Evolutionary conservation across 2,113 vertebrate species (phyloP), one percentile per base, ranked within the genome.

Genomic region (Ceratotherium simum): DNA sequence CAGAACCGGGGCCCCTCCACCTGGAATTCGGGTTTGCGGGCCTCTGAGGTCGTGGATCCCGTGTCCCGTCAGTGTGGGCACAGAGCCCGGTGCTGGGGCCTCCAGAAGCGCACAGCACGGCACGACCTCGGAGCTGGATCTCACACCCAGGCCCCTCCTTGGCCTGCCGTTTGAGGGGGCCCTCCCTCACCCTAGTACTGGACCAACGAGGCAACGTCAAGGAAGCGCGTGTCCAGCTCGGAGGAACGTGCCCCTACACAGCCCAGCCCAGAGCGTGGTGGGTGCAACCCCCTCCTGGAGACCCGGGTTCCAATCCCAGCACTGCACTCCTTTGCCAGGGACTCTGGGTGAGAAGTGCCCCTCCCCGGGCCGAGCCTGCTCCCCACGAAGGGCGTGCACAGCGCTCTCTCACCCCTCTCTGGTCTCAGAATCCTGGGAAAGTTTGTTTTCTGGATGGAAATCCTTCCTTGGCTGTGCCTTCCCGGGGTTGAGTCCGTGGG

Each of bases 91-190:
- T 0, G 31, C 27, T 11, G 31, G 25, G 64, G 3, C 23, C 56
- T 23, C 17, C 1, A 0, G 27, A 62, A 36, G 27, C 48, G 2
- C 48, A 48, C 48, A 14, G 1, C 69, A 1, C 31, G 1, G 48
- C 31, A 17, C 0, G 0, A 23, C 0, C n/a, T 11, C 0, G 0
- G 62, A 42, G 27, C 46, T 20, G 13, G 67, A 16, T 76, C 25
- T 67, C 67, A 27, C 27, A 2, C 11, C 23, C 11, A 7, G 56
- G 46, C 21, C 33, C n/a, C 65, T 62, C 0, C 46, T 13, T 11
- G 58, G 33, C 31, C 80, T 69, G 73, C 33, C 0, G 1, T 27
- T 48, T 25, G 31, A 27, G 39, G 73, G 25, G 3, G 20, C 36
- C 16, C 39, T 31, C 90, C 27, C 31, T 29, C 31, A 1, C 67